phyloP scores from a whole-genome alignment of 2,113 vertebrate species.

The Mastomys natalensis region DNA sequence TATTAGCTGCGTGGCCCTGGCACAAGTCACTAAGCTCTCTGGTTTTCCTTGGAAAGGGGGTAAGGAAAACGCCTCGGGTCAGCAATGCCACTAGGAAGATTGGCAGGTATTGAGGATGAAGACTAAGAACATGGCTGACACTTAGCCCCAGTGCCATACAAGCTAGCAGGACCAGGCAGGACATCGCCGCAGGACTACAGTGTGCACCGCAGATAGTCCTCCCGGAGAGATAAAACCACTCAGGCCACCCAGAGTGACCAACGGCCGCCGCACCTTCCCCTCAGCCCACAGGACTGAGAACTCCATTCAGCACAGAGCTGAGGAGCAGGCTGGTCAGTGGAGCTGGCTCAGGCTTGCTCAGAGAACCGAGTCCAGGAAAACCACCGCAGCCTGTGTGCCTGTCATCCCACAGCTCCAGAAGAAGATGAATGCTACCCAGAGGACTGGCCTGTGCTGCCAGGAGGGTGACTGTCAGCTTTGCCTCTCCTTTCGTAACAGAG shows the following conservation, averaged over 20 bases:
- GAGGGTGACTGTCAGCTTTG: rapidly evolving
- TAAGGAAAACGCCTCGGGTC: rapidly evolving
- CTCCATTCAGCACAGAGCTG: neutral
- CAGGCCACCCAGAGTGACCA: rapidly evolving
- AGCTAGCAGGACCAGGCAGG: rapidly evolving
- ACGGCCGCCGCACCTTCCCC: neutral
- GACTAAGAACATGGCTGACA: rapidly evolving
- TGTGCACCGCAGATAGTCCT: neutral
- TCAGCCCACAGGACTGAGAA: neutral
- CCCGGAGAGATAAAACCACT: rapidly evolving
- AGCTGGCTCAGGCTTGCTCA: no score
- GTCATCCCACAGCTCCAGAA: neutral
- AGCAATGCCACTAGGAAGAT: rapidly evolving
- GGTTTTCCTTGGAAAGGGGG: neutral
- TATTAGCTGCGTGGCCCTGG: neutral
- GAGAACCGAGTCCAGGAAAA: rapidly evolving
- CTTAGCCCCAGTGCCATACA: rapidly evolving
- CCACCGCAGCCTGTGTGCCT: neutral
- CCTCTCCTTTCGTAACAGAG: rapidly evolving
- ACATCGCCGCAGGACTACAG: rapidly evolving
- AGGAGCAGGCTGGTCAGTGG: neutral
- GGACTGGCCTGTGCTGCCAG: rapidly evolving
- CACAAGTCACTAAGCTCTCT: neutral
- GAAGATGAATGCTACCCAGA: rapidly evolving
- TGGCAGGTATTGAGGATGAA: rapidly evolving